These are phyloP conservation scores for Polyommatus icarus DNA, from an alignment of 2,888 invertebrate genomes.

Conservation along the genomic window DNA sequence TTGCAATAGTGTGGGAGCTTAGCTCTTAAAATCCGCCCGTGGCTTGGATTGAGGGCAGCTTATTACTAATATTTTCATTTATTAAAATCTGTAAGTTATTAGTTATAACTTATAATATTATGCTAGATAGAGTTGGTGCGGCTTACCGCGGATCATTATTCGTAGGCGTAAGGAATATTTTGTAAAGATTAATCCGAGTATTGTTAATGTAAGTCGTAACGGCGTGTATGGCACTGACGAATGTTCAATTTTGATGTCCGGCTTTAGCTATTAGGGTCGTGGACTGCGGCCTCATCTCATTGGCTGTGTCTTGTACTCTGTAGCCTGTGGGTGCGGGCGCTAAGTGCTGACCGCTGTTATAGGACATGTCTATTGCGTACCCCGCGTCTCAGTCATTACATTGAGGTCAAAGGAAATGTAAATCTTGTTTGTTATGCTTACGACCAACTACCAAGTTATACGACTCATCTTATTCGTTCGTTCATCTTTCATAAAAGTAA, in stretches of 20 bases:
- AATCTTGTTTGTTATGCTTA: constrained; percentile 1
- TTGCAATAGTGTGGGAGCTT: constrained; percentile 4
- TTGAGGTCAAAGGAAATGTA: constrained; percentile 30
- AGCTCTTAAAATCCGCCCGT: background rate
- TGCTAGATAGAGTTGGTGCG: background rate
- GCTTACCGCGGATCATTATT: background rate
- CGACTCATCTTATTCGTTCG: constrained; percentile 20
- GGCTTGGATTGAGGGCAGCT: background rate
- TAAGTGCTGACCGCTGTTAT: constrained; percentile 6
- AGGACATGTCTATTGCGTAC: constrained; percentile 8
- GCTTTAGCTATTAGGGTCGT: background rate
- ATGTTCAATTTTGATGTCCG: background rate
- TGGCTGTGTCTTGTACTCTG: background rate
- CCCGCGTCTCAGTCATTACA: constrained; percentile 25
- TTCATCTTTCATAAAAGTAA: background rate
- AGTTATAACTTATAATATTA: background rate
- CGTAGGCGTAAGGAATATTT: background rate
- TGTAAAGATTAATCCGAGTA: background rate
- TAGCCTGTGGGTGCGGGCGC: background rate
- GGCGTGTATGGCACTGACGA: background rate
- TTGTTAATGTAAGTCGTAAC: background rate
- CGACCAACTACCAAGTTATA: background rate
- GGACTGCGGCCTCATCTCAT: background rate
- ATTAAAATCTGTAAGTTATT: background rate
- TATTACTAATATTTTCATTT: background rate